Base-by-base conservation (phyloP, 1,140 invertebrate species). In the Hypsibius dujardini region DNA sequence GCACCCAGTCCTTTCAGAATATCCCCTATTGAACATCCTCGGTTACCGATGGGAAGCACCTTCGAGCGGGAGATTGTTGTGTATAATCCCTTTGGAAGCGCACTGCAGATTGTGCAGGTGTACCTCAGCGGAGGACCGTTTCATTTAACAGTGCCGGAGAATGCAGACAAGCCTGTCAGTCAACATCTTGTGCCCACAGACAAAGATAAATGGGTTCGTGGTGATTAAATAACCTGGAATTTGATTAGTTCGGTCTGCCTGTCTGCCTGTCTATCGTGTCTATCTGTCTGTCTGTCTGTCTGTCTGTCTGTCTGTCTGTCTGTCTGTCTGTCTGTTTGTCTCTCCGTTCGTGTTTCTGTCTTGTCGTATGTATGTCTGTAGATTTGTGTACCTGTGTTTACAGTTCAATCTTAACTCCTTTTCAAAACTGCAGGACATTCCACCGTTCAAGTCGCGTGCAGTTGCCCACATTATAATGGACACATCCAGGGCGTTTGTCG, bases 1-100 rank as follows among this genome's bases (percentile, higher is more conserved):
- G 50, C 50, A n/a, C 50, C 50, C 50, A 56, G 50, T 56, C 50
- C 50, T 7, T 56, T 56, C 50, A 56, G 50, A 56, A 56, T 56
- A 56, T n/a, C n/a, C 7, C 50, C 50, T 7, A 56, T 56, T n/a
- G 50, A 56, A n/a, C 50, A 56, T 56, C 50, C 50, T 56, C 50
- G 50, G 7, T 7, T 56, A n/a, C 50, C 50, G n/a, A 7, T 56
- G 50, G n/a, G n/a, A 7, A n/a, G 50, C n/a, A n/a, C 7, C 7
- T 56, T 56, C n/a, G 7, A 7, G n/a, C 7, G 7, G 50, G 50
- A 56, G 7, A 56, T 56, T 56, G n/a, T n/a, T 7, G 7, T 56
- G 50, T 56, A 56, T 56, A 56, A 56, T 56, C 50, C 50, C 7
- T n/a, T 56, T 7, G 50, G n/a, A 56, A 56, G 50, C n/a, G n/a